A percentile compares a stretch with the other conserved stretches of the same genome.
These are phyloP conservation scores for Camponotus floridanus DNA, from an alignment of 1,140 invertebrate genomes.

Conservation along the genomic window DNA sequence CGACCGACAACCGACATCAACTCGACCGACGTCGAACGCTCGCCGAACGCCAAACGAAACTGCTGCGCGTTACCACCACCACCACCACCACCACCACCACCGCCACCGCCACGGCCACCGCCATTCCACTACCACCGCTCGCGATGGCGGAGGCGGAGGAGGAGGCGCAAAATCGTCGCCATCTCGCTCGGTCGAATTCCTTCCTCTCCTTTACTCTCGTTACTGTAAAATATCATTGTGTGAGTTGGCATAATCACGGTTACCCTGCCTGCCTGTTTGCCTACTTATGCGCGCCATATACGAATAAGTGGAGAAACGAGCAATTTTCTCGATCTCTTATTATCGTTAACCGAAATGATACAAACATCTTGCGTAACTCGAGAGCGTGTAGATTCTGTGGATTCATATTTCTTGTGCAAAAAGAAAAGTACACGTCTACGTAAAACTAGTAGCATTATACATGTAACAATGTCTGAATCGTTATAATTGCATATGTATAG, in stretches of 20 bases:
- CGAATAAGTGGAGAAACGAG: background rate
- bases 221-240: conserved; percentile 17
- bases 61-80: conserved; percentile 24
- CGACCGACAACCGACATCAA: background rate
- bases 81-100: conserved; percentile 3
- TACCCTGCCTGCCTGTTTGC: background rate
- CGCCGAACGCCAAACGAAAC: conserved; percentile 73
- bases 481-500: no score
- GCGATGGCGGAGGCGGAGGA: background rate
- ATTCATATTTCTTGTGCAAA: background rate
- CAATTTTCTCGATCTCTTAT: background rate
- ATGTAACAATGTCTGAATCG: no score
- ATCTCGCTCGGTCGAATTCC: conserved; percentile 10
- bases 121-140: no score
- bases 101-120: no score
- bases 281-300: conserved; percentile 60
- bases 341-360: background rate
- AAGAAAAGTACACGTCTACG: background rate
- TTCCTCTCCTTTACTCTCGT: background rate
- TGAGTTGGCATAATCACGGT: conserved; percentile 16
- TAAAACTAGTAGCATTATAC: no score
- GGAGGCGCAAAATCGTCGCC: background rate
- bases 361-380: background rate
- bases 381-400: background rate
- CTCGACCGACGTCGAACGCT: conserved; percentile 64